A percentile compares a stretch with the other conserved stretches of the same genome.
These are phyloP conservation scores for Malacoraja senta DNA, from an alignment of 2,797 vertebrate species.

Conservation along the genomic window DNA sequence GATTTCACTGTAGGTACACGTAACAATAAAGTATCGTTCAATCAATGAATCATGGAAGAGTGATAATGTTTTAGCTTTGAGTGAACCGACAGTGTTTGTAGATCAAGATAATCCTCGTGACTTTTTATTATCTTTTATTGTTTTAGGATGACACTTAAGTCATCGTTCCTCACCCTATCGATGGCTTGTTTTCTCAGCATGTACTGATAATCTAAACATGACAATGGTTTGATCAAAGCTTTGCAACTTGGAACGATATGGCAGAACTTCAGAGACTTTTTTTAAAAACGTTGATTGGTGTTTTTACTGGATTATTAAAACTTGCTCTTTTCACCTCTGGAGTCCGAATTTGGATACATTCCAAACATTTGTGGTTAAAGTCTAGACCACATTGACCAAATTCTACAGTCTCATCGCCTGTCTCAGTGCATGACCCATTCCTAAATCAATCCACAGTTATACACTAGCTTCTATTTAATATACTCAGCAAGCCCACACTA, in stretches of 20 bases:
- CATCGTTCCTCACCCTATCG: neutral
- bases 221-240: neutral
- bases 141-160: neutral
- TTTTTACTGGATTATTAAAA: neutral
- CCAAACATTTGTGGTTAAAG: neutral
- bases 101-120: too few relatives aligned
- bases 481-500: neutral
- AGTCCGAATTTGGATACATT: neutral
- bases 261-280: neutral
- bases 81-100: neutral
- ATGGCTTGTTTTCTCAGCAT: neutral
- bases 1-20: too few relatives aligned
- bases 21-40: too few relatives aligned
- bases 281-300: neutral
- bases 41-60: too few relatives aligned
- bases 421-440: neutral
- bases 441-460: neutral
- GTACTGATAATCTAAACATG: neutral
- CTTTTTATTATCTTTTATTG: neutral
- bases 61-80: neutral
- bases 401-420: neutral
- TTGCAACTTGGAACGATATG: neutral
- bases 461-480: neutral
- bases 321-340: neutral
- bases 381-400: neutral